phyloP scores from a whole-genome alignment of 2,888 invertebrate species.

The Beris chalybata region DNA sequence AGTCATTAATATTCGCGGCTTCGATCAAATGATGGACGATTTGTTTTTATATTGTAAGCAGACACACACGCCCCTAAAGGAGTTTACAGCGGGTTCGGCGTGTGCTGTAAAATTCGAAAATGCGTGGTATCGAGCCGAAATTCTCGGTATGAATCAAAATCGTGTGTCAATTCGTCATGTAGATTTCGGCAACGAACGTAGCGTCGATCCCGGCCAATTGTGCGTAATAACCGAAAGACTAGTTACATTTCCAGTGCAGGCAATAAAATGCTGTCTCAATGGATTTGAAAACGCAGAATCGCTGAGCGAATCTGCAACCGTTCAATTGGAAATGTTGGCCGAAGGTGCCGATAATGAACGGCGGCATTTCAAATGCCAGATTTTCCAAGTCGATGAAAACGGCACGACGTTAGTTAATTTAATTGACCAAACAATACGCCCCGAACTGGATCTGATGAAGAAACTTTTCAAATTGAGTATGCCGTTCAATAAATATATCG shows the following conservation, averaged over 20 bases:
- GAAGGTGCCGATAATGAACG: slow-evolving; percentile 58
- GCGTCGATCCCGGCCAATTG: slow-evolving; percentile 63
- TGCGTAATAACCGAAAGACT: slow-evolving; percentile 67
- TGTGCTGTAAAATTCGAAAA: slow-evolving; percentile 80
- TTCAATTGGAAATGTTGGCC: slow-evolving; percentile 68
- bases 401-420: slow-evolving; percentile 58
- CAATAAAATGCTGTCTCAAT: slow-evolving; percentile 75
- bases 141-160: slow-evolving; percentile 64
- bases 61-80: slow-evolving; percentile 56
- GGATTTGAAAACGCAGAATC: slow-evolving; percentile 58
- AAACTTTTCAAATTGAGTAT: slow-evolving; percentile 57
- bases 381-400: slow-evolving; percentile 48
- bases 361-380: slow-evolving; percentile 52
- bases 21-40: slow-evolving; percentile 69
- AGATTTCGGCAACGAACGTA: slow-evolving; percentile 94
- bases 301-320: slow-evolving; percentile 48
- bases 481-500: slow-evolving; percentile 54
- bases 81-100: slow-evolving; percentile 63
- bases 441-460: slow-evolving; percentile 62
- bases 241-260: slow-evolving; percentile 70
- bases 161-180: slow-evolving; percentile 78
- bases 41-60: slow-evolving; percentile 64
- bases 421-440: slow-evolving; percentile 60
- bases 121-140: slow-evolving; percentile 89
- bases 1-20: slow-evolving; percentile 62